Percentiles rank a stretch among this genome's conserved stretches.
phyloP scores from a whole-genome alignment of 1,140 invertebrate species.

The Penaeus chinensis region DNA sequence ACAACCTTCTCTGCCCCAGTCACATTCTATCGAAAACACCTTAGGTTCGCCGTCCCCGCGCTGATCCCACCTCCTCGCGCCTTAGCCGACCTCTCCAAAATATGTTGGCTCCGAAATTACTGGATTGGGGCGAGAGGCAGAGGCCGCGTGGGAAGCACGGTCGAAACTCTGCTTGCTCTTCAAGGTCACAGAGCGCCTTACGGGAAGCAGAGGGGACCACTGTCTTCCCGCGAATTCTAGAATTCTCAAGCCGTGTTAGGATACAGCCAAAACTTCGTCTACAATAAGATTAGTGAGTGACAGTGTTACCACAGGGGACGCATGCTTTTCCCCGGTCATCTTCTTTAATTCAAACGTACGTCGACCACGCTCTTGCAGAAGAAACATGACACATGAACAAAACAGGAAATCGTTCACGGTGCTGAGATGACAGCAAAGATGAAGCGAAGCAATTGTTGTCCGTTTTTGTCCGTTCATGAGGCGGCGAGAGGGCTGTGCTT shows the following conservation, averaged over 20 bases:
- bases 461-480: neutral
- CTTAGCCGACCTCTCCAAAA: neutral
- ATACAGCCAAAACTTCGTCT: slow-evolving; percentile 39
- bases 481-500: slow-evolving; percentile 4
- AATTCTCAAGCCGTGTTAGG: slow-evolving; percentile 28
- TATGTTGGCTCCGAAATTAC: neutral
- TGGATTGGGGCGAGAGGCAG: neutral
- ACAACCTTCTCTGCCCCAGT: too few species aligned
- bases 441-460: too few species aligned
- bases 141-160: neutral
- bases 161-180: neutral
- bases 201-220: neutral
- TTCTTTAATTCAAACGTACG: too few species aligned
- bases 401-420: too few species aligned
- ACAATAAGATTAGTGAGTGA: slow-evolving; percentile 44
- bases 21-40: too few species aligned
- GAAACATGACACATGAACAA: too few species aligned
- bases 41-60: too few species aligned
- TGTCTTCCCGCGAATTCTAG: slow-evolving; percentile 31
- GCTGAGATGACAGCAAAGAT: too few species aligned
- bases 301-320: slow-evolving; percentile 25
- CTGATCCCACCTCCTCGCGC: neutral
- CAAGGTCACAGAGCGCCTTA: neutral
- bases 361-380: too few species aligned
- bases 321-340: too few species aligned